Evolutionary conservation across 1,140 invertebrate genomes (phyloP), one percentile per base, ranked within the genome.

Genomic region (Steinernema feltiae): DNA sequence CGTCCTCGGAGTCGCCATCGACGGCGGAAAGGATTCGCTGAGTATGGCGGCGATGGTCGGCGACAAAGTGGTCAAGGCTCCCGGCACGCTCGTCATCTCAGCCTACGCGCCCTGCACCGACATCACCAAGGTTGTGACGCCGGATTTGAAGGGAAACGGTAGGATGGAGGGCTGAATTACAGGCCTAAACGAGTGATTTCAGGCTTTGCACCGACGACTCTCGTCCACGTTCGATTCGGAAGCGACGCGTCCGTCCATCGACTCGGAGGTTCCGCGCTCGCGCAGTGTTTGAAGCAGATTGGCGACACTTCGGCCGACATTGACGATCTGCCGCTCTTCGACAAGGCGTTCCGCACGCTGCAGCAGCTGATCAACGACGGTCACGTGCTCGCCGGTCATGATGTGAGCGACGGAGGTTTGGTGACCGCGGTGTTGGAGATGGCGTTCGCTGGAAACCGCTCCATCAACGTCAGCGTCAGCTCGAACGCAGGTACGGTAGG

Each of bases 21-120:
- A 98, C 88, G 96, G 96, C 21, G 96, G 96, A 21, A 99, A 99
- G 87, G 96, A 98, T 88, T 98, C 95, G 0, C 88, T 98, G 0
- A 97, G 94, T 78, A 99, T 98, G 96, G 94, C 95, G 24, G 94
- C 95, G 0, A 53, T 31, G 35, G 91, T 96, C 1, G 89, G 89
- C 0, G 83, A 89, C 3, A 84, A 88, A 72, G 90, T 92, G 1
- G 91, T 97, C 0, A 95, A 94, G 87, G 92, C 94, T 17, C 94
- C 94, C 21, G 86, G 95, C 30, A 94, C 94, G 17, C 88, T 99
- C 2, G 95, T 99, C 0, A 90, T 99, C 24, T 97, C 94, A 0
- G 91, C 92, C 0, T 99, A 98, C 87, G 95, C 93, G 0, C 93
- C 93, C 0, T 98, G 95, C 88, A 92, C 92, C 0, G 92, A 97